Evolutionary conservation across 2,888 invertebrate genomes (phyloP).

Genomic region (Tipula helvola): DNA sequence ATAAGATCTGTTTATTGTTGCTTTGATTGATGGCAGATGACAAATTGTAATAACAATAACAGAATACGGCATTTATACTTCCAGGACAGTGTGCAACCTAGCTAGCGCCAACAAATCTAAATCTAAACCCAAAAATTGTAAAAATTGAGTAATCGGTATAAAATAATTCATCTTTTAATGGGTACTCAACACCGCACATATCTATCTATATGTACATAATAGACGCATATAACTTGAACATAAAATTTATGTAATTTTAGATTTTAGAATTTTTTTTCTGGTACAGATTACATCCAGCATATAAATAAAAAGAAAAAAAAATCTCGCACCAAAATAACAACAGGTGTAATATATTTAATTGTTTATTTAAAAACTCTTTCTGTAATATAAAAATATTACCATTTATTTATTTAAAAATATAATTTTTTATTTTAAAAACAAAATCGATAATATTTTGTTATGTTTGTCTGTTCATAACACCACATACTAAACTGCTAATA

Average conservation of each 20-base stretch:
- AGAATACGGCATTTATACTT: too few species aligned
- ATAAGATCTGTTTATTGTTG: too few species aligned
- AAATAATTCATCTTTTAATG: not conserved
- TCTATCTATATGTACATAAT: not conserved
- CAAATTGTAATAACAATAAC: too few species aligned
- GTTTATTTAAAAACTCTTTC: slow-evolving; percentile 4
- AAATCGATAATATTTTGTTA: slow-evolving; percentile 4
- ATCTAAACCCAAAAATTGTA: not conserved
- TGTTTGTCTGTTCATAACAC: slow-evolving; percentile 4
- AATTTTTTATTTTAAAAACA: not conserved
- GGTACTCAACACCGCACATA: not conserved
- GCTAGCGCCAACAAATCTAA: not conserved
- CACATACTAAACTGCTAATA: slow-evolving; percentile 4
- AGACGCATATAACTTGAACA: not conserved
- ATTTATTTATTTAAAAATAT: slow-evolving; percentile 4
- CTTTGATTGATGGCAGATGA: too few species aligned
- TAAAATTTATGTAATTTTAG: not conserved
- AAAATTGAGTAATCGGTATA: not conserved
- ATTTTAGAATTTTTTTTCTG: not conserved
- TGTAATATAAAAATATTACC: slow-evolving; percentile 4
- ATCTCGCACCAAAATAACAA: not conserved
- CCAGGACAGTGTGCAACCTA: too few species aligned
- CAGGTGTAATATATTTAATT: slow-evolving; percentile 4
- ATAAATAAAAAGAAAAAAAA: not conserved
- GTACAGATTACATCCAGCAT: not conserved